Base-by-base conservation (phyloP, 2,888 invertebrate genomes). In the Criorhina ranunculi region DNA sequence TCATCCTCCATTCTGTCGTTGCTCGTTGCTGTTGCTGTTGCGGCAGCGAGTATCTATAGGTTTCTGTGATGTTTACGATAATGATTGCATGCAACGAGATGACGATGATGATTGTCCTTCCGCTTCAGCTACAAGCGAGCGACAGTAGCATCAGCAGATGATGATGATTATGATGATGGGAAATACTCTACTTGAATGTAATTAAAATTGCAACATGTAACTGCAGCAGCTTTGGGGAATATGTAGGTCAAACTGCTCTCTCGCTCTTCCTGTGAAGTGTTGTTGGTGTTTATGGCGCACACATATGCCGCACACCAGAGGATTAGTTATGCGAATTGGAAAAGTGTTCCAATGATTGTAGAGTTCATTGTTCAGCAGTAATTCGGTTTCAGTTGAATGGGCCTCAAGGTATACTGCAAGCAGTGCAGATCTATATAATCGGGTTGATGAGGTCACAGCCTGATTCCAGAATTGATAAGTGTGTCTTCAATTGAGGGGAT, bases 301-400 rank as follows among this genome's bases (percentile, higher is more conserved):
- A 72, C 55, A 66, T 29, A 46, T 19, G 17, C 12, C 33, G 19
- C 33, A 55, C 67, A 69, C 46, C 49, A 70, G 64, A 31, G 69
- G 69, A 78, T 75, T 83, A 83, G 83, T 83, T 73, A 51, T 35
- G 67, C 49, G 60, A 83, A 83, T 78, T 73, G 72, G 78, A 73
- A 77, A 72, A 77, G 77, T 77, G 60, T 77, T 73, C 62, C 62
- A 78, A 83, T 78, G 62, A 69, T 70, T 76, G 57, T 33, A 37
- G 73, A 64, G 51, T 69, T 73, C 62, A 79, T 83, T 83, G 83
- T 75, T 73, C 44, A 33, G 51, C 72, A 49, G 59, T 53, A 66
- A 53, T 53, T 72, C 62, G 51, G 82, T 78, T 82, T 69, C 73
- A 44, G 17, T 64, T 75, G 64, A 83, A 78, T 73, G 35, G 44